Percentiles rank a stretch among this genome's conserved stretches.
Conservation (phyloP, 2,113 vertebrate genomes). For the Cygnus buccinator region DNA sequence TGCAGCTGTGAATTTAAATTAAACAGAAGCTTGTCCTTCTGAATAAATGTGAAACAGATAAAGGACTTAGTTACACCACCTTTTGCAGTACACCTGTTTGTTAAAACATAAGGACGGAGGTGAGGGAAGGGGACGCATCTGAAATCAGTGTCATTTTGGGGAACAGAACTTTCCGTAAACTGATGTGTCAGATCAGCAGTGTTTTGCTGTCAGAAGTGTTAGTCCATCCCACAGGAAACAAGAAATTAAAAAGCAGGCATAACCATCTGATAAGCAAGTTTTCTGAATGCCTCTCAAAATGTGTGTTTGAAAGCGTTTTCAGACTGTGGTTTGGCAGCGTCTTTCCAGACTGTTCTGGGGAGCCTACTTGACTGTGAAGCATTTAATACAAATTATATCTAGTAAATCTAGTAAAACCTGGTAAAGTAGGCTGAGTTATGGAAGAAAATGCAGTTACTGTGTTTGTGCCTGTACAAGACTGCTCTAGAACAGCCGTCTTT, state of each 20-base stretch:
- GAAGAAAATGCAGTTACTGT: neutral
- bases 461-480: neutral
- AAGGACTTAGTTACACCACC: neutral
- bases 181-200: neutral
- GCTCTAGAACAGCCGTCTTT: neutral
- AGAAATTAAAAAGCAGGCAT: accelerated
- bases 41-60: neutral
- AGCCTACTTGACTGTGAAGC: neutral
- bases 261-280: neutral
- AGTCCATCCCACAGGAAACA: neutral
- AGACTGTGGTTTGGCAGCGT: neutral
- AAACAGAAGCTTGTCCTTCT: neutral
- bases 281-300: neutral
- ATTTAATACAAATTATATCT: neutral
- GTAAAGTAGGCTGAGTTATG: neutral
- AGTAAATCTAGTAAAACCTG: neutral
- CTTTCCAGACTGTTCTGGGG: neutral
- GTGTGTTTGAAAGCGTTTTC: neutral
- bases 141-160: neutral
- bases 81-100: neutral
- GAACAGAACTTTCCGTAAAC: neutral
- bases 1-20: neutral
- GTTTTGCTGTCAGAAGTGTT: neutral
- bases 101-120: too few species aligned
- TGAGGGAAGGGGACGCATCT: too few species aligned